A percentile compares a stretch with the other conserved stretches of the same genome.
Conservation (phyloP, 2,113 vertebrate species). For the Cyprinodon tularosa region DNA sequence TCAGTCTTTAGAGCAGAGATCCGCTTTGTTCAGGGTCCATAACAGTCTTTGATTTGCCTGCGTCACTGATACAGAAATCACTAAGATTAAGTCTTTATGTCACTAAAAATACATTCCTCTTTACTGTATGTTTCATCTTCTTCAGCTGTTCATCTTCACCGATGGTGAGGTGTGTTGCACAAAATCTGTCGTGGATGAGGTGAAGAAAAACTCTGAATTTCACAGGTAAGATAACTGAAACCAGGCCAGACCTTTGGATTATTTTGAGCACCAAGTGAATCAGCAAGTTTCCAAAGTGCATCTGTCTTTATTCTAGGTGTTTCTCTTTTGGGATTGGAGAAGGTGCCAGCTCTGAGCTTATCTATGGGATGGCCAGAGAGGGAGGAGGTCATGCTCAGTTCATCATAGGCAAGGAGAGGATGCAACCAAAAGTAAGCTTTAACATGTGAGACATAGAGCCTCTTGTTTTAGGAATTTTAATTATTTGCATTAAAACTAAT, state of each 20-base stretch:
- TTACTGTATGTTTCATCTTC: conserved; percentile 1
- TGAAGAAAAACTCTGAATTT: conserved; percentile 68
- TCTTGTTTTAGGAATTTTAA: neutral
- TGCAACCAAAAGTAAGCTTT: conserved; percentile 84
- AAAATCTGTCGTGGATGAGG: conserved; percentile 77
- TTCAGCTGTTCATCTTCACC: conserved; percentile 88
- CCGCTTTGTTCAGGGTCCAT: too few species aligned
- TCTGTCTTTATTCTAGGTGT: conserved; percentile 71
- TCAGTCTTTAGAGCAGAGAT: too few species aligned
- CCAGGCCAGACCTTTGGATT: conserved; percentile 55
- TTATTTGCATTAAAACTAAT: neutral
- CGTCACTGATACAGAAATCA: too few species aligned
- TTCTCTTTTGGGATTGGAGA: conserved; percentile 76
- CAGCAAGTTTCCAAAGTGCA: neutral
- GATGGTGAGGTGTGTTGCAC: conserved; percentile 86
- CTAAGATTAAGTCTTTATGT: too few species aligned
- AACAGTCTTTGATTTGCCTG: too few species aligned
- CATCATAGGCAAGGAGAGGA: conserved; percentile 81
- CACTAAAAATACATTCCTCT: too few species aligned
- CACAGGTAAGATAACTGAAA: conserved; percentile 77
- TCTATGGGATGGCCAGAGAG: conserved; percentile 66
- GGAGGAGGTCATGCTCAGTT: conserved; percentile 83
- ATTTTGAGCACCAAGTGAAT: conserved; percentile 61
- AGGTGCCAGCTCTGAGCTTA: conserved; percentile 10
- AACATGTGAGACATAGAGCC: neutral